A percentile compares a stretch with the other conserved stretches of the same genome.
phyloP scores from a whole-genome alignment of 2,888 invertebrate species.

The Lepidochitona cinerea region DNA sequence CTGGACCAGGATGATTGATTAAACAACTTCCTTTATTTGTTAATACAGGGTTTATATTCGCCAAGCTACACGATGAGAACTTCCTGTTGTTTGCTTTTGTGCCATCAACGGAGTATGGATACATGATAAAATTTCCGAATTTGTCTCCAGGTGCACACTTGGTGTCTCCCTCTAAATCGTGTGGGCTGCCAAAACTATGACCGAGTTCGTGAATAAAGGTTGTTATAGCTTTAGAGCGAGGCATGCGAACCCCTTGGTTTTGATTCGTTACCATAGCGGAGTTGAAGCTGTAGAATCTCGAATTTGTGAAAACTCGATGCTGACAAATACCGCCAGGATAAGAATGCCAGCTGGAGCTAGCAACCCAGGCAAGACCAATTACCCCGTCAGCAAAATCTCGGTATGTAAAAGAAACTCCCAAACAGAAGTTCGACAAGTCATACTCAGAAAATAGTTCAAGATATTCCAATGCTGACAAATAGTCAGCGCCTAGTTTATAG shows the following conservation, averaged over 20 bases:
- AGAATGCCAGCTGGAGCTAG: slow-evolving; percentile 38
- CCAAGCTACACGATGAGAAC: slow-evolving; percentile 57
- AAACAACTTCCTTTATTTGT: slow-evolving; percentile 51
- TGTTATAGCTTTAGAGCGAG: slow-evolving; percentile 37
- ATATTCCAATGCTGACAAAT: slow-evolving; percentile 35
- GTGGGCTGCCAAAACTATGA: slow-evolving; percentile 60
- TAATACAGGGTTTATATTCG: slow-evolving; percentile 52
- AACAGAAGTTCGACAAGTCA: slow-evolving; percentile 46
- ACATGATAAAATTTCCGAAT: slow-evolving; percentile 57
- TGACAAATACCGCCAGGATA: slow-evolving; percentile 59
- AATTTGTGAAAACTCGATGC: slow-evolving; percentile 17
- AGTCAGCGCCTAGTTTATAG: slow-evolving; percentile 33
- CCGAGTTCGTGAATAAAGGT: slow-evolving; percentile 60
- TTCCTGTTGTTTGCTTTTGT: slow-evolving; percentile 47
- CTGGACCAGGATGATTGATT: slow-evolving; percentile 16
- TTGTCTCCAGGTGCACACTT: slow-evolving; percentile 36
- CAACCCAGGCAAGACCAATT: slow-evolving; percentile 58
- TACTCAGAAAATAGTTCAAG: slow-evolving; percentile 47
- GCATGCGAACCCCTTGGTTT: slow-evolving; percentile 37
- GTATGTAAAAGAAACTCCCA: slow-evolving; percentile 51
- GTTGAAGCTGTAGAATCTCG: slow-evolving; percentile 44
- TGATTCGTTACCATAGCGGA: slow-evolving; percentile 45
- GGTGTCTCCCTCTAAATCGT: slow-evolving; percentile 37
- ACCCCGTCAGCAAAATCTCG: slow-evolving; percentile 48
- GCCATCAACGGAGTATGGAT: slow-evolving; percentile 45